A percentile compares a stretch with the other conserved stretches of the same genome.
These are phyloP conservation scores for Magallana gigas DNA, from an alignment of 1,140 invertebrate genomes.

Conservation along the genomic window DNA sequence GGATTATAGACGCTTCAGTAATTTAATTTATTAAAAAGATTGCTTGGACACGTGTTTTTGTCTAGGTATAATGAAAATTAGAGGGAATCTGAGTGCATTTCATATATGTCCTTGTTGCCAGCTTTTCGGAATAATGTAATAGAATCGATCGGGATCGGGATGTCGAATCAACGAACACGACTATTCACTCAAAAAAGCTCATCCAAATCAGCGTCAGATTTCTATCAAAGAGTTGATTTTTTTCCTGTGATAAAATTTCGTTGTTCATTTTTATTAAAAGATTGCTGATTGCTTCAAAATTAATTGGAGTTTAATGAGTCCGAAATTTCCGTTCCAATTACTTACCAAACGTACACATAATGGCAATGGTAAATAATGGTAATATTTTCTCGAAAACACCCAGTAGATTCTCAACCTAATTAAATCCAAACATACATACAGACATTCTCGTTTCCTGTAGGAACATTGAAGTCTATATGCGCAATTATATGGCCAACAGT, in stretches of 20 bases:
- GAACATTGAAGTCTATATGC: too few relatives aligned
- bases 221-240: constrained; percentile 1
- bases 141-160: constrained; percentile 29
- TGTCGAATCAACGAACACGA: constrained; percentile 28
- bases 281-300: constrained; percentile 20
- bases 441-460: too few relatives aligned
- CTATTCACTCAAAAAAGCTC: constrained; percentile 30
- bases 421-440: too few relatives aligned
- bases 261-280: constrained; percentile 11
- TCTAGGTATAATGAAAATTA: constrained; percentile 38
- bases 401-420: too few relatives aligned
- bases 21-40: constrained; percentile 39
- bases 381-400: too few relatives aligned
- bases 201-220: constrained; percentile 27
- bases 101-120: constrained; percentile 32
- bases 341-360: too few relatives aligned
- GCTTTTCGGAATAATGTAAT: constrained; percentile 31
- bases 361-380: too few relatives aligned
- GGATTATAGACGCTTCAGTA: constrained; percentile 25
- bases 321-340: background rate
- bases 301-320: constrained; percentile 26
- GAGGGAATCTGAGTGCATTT: constrained; percentile 32
- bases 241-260: background rate
- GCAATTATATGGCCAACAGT: too few relatives aligned
- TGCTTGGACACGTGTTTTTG: constrained; percentile 35